Evolutionary conservation across 2,888 invertebrate genomes (phyloP).

Genomic region (Antitype chi): DNA sequence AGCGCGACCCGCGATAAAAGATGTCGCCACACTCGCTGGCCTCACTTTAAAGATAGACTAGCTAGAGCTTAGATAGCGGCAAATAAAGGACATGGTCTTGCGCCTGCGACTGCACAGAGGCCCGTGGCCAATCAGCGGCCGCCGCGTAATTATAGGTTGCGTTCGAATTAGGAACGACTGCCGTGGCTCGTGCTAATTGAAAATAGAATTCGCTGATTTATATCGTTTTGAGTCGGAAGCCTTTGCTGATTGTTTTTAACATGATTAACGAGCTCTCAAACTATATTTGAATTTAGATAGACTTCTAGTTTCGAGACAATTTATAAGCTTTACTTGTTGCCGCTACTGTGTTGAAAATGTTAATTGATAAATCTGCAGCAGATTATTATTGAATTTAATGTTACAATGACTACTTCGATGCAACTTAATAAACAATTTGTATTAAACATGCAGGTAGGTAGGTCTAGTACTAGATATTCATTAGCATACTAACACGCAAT

Average conservation of each 20-base stretch:
- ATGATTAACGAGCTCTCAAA: conserved; percentile 73
- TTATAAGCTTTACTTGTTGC: conserved; percentile 61
- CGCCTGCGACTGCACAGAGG: conserved; percentile 74
- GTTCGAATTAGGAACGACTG: conserved; percentile 87
- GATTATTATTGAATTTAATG: conserved; percentile 43
- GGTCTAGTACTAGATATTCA: conserved; percentile 1
- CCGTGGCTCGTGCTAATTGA: conserved; percentile 84
- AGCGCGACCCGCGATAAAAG: conserved; percentile 86
- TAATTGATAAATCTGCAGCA: conserved; percentile 53
- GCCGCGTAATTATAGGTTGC: conserved; percentile 86
- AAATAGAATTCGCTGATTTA: conserved; percentile 86
- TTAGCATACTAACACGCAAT: conserved; percentile 45
- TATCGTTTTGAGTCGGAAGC: conserved; percentile 79
- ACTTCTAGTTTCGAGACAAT: conserved; percentile 61
- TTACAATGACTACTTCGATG: conserved; percentile 25
- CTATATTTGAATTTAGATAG: conserved; percentile 66
- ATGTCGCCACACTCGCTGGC: conserved; percentile 85
- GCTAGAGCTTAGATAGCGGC: conserved; percentile 80
- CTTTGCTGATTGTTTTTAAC: conserved; percentile 78
- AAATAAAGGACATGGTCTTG: conserved; percentile 76
- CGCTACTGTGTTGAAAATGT: conserved; percentile 57
- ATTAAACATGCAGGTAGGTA: conserved; percentile 21
- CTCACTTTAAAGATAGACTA: conserved; percentile 85
- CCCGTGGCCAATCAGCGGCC: conserved; percentile 80
- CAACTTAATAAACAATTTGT: conserved; percentile 39